These are phyloP conservation scores for Zapornia atra DNA, from an alignment of 2,113 vertebrate genomes.

Conservation along the genomic window DNA sequence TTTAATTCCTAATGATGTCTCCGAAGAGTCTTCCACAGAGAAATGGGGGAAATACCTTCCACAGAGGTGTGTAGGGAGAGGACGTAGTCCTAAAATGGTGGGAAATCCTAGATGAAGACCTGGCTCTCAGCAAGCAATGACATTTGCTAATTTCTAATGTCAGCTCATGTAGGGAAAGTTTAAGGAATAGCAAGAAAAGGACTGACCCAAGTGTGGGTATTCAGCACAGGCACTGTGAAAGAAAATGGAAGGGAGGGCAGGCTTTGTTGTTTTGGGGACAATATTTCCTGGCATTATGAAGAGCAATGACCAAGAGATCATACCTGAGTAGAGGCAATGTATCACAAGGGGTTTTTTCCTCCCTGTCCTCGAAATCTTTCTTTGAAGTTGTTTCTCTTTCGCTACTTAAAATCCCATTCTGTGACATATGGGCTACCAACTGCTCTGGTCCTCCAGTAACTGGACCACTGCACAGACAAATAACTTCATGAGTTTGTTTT, in stretches of 20 bases:
- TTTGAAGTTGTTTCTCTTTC: not conserved
- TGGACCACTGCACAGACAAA: not conserved
- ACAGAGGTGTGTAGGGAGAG: not conserved
- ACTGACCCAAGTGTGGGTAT: not conserved
- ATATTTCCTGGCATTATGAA: not conserved
- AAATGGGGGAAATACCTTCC: not conserved
- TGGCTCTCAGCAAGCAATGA: not conserved
- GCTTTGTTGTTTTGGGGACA: not conserved
- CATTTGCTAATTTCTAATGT: not conserved
- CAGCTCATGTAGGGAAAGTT: not conserved
- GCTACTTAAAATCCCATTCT: not conserved
- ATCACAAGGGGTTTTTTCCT: not conserved
- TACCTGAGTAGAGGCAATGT: not conserved
- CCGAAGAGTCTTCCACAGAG: not conserved
- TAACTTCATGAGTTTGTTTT: not conserved
- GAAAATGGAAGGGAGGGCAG: not conserved
- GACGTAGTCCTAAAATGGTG: not conserved
- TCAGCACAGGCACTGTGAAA: not conserved
- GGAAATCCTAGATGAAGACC: not conserved
- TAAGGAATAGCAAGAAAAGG: not conserved
- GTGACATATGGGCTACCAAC: not conserved
- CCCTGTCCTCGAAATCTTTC: not conserved
- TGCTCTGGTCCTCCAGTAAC: not conserved
- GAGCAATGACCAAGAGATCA: not conserved
- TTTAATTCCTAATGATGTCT: not conserved